Base-by-base conservation (phyloP, 2,888 invertebrate genomes). In the Eristalis pertinax region DNA sequence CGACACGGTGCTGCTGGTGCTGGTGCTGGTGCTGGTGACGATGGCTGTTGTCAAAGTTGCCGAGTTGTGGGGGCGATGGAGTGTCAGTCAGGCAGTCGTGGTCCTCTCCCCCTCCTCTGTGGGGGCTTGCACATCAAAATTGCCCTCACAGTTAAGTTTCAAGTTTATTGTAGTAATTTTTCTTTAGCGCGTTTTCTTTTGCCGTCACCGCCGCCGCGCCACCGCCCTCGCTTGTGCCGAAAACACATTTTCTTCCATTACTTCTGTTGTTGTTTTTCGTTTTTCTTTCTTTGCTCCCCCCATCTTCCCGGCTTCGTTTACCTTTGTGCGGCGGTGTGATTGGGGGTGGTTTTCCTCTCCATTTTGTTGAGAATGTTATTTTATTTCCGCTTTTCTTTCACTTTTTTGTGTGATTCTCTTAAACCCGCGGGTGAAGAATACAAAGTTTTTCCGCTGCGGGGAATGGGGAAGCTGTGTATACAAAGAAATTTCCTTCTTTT, bases 111-210 rank as follows among this genome's bases (percentile, higher is more conserved):
- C 7, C 19, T 8, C 8, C 8, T 50, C 50, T 8, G 50, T 50
- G 1, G 4, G 19, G 24, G 32, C 13, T 26, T 67, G 63, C 75
- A 50, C 81, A 58, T 60, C 68, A 63, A 69, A 77, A 82, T 85
- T 85, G 83, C 86, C 85, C 74, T 70, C 78, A 65, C 74, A 60
- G 76, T 77, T 68, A 85, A 85, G 83, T 86, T 86, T 86, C 83
- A 83, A 83, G 78, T 86, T 86, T 86, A 86, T 83, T 86, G 83
- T 83, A 75, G 81, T 77, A 82, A 77, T 72, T 70, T 70, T 64
- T 62, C 69, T 73, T 73, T 19, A 50, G 50, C 19, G 50, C n/a
- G 65, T 2, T 38, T 41, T 41, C 56, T 43, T 13, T 68, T 19
- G 7, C 19, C 50, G 29, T 4, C 29, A n/a, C n/a, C n/a, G n/a